Conservation (phyloP, 1,140 invertebrate genomes). For the Fragariocoptes setiger region DNA sequence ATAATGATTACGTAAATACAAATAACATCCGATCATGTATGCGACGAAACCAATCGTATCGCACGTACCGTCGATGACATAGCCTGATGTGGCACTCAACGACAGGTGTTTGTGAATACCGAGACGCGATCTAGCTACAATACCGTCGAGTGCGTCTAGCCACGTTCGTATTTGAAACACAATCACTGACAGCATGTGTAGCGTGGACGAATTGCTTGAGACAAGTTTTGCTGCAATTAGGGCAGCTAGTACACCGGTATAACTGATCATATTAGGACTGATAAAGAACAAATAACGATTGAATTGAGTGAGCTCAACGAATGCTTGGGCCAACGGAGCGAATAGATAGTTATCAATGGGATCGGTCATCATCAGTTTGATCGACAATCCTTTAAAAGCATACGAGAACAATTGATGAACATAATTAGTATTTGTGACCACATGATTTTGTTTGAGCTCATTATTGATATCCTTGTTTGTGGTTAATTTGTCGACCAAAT, state of each 20-base stretch:
- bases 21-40: constrained; percentile 16
- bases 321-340: constrained; percentile 10
- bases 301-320: constrained; percentile 15
- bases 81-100: constrained; percentile 4
- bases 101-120: constrained; percentile 20
- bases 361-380: constrained; percentile 13
- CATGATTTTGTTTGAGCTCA: not conserved
- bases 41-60: constrained; percentile 15
- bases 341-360: constrained; percentile 12
- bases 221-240: constrained; percentile 30
- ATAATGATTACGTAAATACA: constrained; percentile 1
- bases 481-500: too few relatives aligned
- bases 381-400: constrained; percentile 11
- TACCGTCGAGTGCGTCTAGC: constrained; percentile 41
- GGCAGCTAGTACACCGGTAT: constrained; percentile 35
- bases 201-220: constrained; percentile 23
- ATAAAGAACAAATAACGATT: constrained; percentile 30
- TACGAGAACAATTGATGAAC: too few relatives aligned
- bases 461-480: too few relatives aligned
- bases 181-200: constrained; percentile 30
- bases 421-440: not conserved
- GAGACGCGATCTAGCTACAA: constrained; percentile 28
- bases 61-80: constrained; percentile 22
- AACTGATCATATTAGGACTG: constrained; percentile 40
- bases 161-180: constrained; percentile 40